Conservation (phyloP, 2,888 invertebrate genomes). For the Strigamia maritima region DNA sequence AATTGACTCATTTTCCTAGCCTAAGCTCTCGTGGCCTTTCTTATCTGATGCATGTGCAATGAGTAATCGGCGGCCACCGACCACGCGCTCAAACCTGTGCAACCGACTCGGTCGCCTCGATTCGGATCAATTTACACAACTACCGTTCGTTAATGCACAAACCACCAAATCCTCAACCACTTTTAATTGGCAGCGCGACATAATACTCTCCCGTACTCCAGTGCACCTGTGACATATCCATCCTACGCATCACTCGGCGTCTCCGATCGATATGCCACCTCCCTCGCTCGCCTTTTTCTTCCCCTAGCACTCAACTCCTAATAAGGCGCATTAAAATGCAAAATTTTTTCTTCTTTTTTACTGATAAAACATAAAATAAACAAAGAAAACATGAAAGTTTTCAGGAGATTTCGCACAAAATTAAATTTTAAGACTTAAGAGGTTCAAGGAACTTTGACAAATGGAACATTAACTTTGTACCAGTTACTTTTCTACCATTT, state of each 20-base stretch:
- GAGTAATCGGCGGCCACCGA: not conserved
- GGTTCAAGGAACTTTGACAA: too few species aligned
- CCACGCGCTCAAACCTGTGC: not conserved
- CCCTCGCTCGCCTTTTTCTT: not conserved
- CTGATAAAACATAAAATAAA: too few species aligned
- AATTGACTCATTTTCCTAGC: constrained; percentile 13
- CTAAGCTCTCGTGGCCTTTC: not conserved
- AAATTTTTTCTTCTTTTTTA: too few species aligned
- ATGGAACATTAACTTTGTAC: too few species aligned
- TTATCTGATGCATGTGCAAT: constrained; percentile 7
- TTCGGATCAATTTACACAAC: not conserved
- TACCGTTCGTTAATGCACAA: not conserved
- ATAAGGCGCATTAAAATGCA: not conserved
- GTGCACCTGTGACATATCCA: not conserved
- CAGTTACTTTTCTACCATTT: too few species aligned
- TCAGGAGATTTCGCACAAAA: too few species aligned
- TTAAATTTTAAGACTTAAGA: too few species aligned
- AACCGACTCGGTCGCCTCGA: not conserved
- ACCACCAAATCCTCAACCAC: not conserved
- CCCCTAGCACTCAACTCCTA: not conserved
- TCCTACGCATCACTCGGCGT: not conserved
- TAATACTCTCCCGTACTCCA: not conserved
- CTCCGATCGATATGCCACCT: not conserved
- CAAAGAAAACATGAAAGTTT: too few species aligned
- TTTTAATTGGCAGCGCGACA: not conserved